A percentile compares a stretch with the other conserved stretches of the same genome.
These are phyloP conservation scores for Drosophila ambigua DNA, from an alignment of 1,140 invertebrate genomes.

Conservation along the genomic window DNA sequence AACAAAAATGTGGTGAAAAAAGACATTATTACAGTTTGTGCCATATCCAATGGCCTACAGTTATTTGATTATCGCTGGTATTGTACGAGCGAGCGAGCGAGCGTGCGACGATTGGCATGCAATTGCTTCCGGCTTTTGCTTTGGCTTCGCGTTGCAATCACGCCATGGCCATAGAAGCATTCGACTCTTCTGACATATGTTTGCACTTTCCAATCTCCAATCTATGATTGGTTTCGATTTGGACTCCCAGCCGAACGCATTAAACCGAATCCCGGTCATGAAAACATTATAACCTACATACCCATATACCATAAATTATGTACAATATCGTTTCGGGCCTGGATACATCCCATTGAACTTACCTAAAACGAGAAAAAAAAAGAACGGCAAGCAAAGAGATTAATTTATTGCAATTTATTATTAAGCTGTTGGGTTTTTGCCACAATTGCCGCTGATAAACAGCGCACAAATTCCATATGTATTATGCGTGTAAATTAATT, in stretches of 20 bases:
- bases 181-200: constrained; percentile 12
- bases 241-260: constrained; percentile 2
- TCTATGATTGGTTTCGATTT: constrained; percentile 12
- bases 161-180: constrained; percentile 24
- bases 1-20: constrained; percentile 20
- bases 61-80: constrained; percentile 35
- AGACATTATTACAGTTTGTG: constrained; percentile 22
- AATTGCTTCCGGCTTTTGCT: constrained; percentile 35
- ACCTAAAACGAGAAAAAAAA: constrained; percentile 56
- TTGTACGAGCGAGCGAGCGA: too few species aligned
- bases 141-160: constrained; percentile 14
- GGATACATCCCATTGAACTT: constrained; percentile 42
- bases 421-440: constrained; percentile 11
- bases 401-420: constrained; percentile 32
- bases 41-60: constrained; percentile 24
- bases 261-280: constrained; percentile 18
- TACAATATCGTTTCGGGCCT: constrained; percentile 14
- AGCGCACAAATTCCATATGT: constrained; percentile 9
- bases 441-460: constrained; percentile 5
- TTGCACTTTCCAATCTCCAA: constrained; percentile 54
- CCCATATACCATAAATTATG: constrained; percentile 60
- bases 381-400: constrained; percentile 20
- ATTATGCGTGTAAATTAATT: constrained; percentile 17
- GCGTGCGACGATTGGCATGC: background rate
- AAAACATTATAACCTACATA: constrained; percentile 24